Conservation (phyloP, 2,113 vertebrate genomes). For the Amblyornis subalaris region DNA sequence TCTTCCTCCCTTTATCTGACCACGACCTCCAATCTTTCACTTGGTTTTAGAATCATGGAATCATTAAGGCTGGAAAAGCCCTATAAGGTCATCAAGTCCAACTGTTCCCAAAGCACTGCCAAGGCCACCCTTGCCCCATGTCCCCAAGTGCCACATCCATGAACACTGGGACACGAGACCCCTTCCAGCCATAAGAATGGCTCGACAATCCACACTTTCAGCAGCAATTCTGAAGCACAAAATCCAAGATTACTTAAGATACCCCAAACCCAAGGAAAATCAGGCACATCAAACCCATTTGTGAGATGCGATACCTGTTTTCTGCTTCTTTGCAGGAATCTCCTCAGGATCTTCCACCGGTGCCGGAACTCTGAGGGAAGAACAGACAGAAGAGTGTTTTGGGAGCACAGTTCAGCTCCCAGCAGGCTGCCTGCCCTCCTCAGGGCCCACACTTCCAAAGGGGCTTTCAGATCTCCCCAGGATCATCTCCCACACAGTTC, state of each 20-base stretch:
- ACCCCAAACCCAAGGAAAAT: neutral
- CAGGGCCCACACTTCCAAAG: neutral
- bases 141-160: neutral
- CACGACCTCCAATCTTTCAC: neutral
- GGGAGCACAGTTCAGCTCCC: neutral
- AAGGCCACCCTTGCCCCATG: neutral
- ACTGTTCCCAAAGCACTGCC: neutral
- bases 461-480: neutral
- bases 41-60: neutral
- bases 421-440: neutral
- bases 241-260: neutral
- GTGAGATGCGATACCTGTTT: conserved; percentile 57
- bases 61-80: neutral
- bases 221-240: neutral
- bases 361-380: conserved; percentile 31
- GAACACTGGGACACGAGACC: accelerated
- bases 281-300: accelerated
- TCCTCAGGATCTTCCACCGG: conserved; percentile 49
- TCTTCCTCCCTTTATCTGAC: neutral
- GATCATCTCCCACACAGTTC: neutral
- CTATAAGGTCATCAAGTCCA: accelerated
- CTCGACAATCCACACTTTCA: neutral
- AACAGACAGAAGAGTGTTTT: neutral
- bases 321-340: conserved; percentile 45
- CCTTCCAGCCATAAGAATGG: neutral